These are phyloP conservation scores for Reticulitermes lucifugus DNA, from an alignment of 2,888 invertebrate genomes.

Conservation along the genomic window DNA sequence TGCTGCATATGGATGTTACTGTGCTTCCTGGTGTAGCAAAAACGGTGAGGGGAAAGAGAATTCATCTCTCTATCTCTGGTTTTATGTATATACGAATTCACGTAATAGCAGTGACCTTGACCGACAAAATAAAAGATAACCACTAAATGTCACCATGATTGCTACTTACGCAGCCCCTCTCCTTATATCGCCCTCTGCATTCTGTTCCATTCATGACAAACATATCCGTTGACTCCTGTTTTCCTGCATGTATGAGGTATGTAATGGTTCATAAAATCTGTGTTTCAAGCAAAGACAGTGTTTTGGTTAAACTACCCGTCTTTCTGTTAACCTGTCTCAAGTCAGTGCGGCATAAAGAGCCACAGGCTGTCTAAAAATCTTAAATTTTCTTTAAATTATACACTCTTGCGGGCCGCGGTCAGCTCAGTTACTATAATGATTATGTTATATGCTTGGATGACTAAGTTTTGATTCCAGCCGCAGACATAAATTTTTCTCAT, in stretches of 20 bases:
- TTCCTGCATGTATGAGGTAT: background rate
- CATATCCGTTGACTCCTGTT: background rate
- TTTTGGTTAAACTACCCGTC: background rate
- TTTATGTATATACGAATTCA: conserved; percentile 23
- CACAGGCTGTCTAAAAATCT: no score
- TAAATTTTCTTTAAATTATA: no score
- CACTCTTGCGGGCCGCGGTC: no score
- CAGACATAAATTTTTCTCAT: no score
- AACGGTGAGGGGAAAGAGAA: background rate
- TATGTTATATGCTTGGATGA: no score
- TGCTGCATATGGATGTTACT: background rate
- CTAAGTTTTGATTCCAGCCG: no score
- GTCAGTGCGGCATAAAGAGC: no score
- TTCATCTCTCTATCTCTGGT: background rate
- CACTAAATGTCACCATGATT: conserved; percentile 27
- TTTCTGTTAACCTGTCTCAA: background rate
- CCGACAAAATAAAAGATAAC: conserved; percentile 35
- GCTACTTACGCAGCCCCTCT: background rate
- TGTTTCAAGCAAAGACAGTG: background rate
- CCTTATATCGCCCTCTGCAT: background rate
- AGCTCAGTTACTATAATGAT: no score
- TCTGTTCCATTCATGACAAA: conserved; percentile 1
- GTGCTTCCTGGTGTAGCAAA: conserved; percentile 8
- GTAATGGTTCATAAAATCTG: conserved; percentile 14
- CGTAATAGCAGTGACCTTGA: conserved; percentile 31